Base-by-base conservation (phyloP, 2,797 vertebrate species). In the Amblyraja radiata region DNA sequence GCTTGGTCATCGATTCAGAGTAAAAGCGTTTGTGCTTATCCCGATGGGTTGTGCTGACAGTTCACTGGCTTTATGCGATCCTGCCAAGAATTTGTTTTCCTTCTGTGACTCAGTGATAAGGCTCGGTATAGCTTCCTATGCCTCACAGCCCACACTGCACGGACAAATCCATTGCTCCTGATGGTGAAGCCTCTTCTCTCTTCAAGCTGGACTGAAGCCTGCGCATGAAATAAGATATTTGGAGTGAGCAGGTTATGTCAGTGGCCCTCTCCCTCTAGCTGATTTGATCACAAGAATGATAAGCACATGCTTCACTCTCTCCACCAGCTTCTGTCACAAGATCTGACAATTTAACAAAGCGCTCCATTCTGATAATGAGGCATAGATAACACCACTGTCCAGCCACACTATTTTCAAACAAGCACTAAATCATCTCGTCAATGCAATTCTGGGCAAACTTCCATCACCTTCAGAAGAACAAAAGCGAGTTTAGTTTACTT, bases 101-200 rank as follows among this genome's bases (percentile, higher is more conserved):
- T 94, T 77, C 92, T 8, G 76, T 93, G 94, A 94, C 93, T 94
- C 90, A 94, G 93, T 95, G 94, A 95, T 95, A 93, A 94, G 93
- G 93, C 93, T 83, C 86, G 68, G 93, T 93, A 95, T 95, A 94
- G 95, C 94, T 95, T 96, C 95, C 94, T 95, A 93, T 95, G 95
- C 94, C 94, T 94, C 94, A 92, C 93, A 93, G 94, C 94, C 93
- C 93, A 94, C 94, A 93, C 94, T 91, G 93, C 95, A 95, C 94
- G 93, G 94, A 94, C 93, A 93, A 93, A 93, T 94, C 93, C 25
- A 58, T 81, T 90, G 90, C 78, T 92, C 84, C 61, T 88, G n/a
- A 36, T 68, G 63, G 84, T 68, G 65, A 68, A 63, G 84, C 10
- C 61, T 65, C 93, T 93, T 74, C 90, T 94, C 94, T 93, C 94